phyloP scores from a whole-genome alignment of 2,888 invertebrate genomes.

The Panzeria rudis region DNA sequence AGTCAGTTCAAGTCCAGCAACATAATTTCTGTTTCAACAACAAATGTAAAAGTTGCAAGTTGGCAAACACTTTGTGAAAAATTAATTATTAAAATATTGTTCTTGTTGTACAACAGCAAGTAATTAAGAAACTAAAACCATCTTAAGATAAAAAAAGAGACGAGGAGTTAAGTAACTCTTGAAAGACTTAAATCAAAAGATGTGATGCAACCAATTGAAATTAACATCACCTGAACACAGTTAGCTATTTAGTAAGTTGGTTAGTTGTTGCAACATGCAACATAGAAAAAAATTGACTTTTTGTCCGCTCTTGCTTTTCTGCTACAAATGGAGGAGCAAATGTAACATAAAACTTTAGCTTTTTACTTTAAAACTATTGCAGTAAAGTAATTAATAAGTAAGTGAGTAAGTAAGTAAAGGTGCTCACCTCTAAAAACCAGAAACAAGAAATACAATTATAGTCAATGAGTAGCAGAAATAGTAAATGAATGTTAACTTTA shows the following conservation, averaged over 20 bases:
- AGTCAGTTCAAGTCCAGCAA: constrained; percentile 17
- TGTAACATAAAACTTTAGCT: constrained; percentile 2
- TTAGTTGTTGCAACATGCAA: constrained; percentile 21
- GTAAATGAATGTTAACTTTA: constrained; percentile 21
- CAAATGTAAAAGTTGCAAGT: constrained; percentile 35
- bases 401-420: constrained; percentile 38
- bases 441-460: constrained; percentile 21
- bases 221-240: constrained; percentile 38
- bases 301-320: constrained; percentile 8
- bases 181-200: constrained; percentile 34
- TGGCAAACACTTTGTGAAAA: constrained; percentile 63
- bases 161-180: background rate
- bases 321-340: background rate
- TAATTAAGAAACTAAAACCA: constrained; percentile 39
- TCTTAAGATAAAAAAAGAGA: background rate
- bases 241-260: constrained; percentile 12
- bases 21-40: constrained; percentile 3
- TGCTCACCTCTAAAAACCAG: constrained; percentile 30
- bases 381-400: constrained; percentile 18
- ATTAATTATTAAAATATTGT: constrained; percentile 68
- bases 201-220: constrained; percentile 60
- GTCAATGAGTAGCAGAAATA: constrained; percentile 48
- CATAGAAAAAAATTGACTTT: background rate
- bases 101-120: constrained; percentile 11
- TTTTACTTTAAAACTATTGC: constrained; percentile 16